Conservation (phyloP, 2,888 invertebrate species). For the Acronicta leporina region DNA sequence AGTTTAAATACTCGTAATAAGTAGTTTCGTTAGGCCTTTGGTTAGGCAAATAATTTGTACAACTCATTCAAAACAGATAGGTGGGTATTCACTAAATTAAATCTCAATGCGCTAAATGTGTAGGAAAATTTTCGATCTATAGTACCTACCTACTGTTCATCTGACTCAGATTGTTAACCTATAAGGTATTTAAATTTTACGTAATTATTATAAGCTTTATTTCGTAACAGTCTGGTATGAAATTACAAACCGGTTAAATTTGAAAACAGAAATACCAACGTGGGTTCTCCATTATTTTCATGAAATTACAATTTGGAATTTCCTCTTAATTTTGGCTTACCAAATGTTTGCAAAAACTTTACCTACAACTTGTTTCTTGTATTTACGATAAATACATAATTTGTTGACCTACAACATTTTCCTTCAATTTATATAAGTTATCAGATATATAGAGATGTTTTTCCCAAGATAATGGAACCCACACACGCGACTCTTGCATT, state of each 20-base stretch:
- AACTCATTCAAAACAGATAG: too few species aligned
- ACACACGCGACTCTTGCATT: too few species aligned
- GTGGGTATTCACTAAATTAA: too few species aligned
- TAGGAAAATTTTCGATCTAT: background rate
- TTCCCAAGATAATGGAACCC: too few species aligned
- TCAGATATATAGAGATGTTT: too few species aligned
- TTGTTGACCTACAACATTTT: slow-evolving; percentile 5
- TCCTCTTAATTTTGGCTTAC: slow-evolving; percentile 13
- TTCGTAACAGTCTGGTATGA: background rate
- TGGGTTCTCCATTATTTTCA: slow-evolving; percentile 1
- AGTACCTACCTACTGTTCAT: background rate
- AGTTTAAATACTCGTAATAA: too few species aligned
- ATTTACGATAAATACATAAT: too few species aligned
- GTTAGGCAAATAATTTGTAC: too few species aligned
- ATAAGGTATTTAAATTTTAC: background rate
- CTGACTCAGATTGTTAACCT: background rate
- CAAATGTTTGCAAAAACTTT: slow-evolving; percentile 10
- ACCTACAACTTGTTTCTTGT: slow-evolving; percentile 7
- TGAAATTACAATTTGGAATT: slow-evolving; percentile 28
- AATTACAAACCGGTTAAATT: slow-evolving; percentile 8
- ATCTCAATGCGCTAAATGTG: background rate
- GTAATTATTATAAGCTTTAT: background rate
- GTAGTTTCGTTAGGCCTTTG: too few species aligned
- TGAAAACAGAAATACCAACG: slow-evolving; percentile 1
- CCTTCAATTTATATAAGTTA: slow-evolving; percentile 7